Conservation (phyloP, 2,888 invertebrate species). For the Chrysotoxum bicinctum region DNA sequence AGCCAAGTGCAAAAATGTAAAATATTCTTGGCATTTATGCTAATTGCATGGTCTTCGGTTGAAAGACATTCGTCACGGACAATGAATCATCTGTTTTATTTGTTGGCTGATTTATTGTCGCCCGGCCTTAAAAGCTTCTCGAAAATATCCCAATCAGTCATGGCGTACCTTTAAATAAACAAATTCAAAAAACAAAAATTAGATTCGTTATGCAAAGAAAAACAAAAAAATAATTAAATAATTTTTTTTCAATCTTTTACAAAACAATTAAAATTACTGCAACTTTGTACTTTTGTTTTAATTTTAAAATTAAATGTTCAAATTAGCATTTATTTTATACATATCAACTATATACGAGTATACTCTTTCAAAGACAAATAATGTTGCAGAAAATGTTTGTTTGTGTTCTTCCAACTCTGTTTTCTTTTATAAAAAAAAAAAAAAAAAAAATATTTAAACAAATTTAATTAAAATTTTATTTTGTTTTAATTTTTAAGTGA, state of each 20-base stretch:
- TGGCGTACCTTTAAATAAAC: conserved; percentile 57
- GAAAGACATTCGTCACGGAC: conserved; percentile 66
- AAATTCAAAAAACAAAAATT: conserved; percentile 35
- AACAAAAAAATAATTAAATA: conserved; percentile 62
- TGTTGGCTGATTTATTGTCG: conserved; percentile 33
- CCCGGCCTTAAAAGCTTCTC: conserved; percentile 16
- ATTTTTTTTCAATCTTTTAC: conserved; percentile 73
- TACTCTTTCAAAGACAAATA: conserved; percentile 2
- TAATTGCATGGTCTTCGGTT: conserved; percentile 55
- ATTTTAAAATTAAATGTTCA: conserved; percentile 26
- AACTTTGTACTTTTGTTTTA: conserved; percentile 35
- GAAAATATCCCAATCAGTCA: conserved; percentile 28
- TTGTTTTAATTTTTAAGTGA: conserved; percentile 77
- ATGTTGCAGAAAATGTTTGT: conserved; percentile 32
- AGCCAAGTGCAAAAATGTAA: conserved; percentile 51
- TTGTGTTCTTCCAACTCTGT: conserved; percentile 34
- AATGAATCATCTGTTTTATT: conserved; percentile 57
- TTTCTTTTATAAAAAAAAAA: neutral
- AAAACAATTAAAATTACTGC: conserved; percentile 40
- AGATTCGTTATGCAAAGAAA: conserved; percentile 66
- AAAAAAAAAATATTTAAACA: neutral
- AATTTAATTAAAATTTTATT: conserved; percentile 13
- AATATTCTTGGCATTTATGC: conserved; percentile 61
- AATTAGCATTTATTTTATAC: conserved; percentile 51
- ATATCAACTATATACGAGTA: neutral